phyloP scores from a whole-genome alignment of 2,113 vertebrate species.

The Myrmecobius fasciatus region DNA sequence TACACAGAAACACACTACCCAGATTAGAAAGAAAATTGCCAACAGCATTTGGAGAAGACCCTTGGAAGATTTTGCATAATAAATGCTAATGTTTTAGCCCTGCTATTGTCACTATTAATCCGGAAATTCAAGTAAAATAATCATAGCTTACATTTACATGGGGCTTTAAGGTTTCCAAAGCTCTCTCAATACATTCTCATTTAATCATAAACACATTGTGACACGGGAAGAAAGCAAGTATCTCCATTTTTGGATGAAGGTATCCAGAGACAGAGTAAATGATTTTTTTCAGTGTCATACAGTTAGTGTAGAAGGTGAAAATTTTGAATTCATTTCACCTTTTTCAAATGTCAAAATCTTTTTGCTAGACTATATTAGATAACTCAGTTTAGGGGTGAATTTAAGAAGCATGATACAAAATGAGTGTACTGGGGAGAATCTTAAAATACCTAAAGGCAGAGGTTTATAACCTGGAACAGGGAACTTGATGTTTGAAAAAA shows the following conservation, averaged over 20 bases:
- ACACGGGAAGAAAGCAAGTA: neutral
- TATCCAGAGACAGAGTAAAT: neutral
- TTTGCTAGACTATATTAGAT: neutral
- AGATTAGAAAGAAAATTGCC: conserved; percentile 74
- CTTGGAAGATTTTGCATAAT: neutral
- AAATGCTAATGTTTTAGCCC: neutral
- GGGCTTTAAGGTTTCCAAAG: neutral
- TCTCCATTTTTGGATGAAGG: neutral
- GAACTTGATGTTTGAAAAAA: too few species aligned
- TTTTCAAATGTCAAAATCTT: neutral
- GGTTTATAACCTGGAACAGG: neutral
- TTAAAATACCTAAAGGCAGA: neutral
- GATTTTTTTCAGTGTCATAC: neutral
- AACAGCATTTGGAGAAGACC: conserved; percentile 62
- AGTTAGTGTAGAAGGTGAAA: neutral
- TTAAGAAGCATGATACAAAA: neutral
- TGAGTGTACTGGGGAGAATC: neutral
- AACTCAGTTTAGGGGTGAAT: neutral
- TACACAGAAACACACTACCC: conserved; percentile 72
- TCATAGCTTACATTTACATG: neutral
- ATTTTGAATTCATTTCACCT: neutral
- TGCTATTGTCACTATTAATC: neutral
- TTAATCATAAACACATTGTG: neutral
- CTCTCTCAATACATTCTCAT: neutral
- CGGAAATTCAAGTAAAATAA: neutral